phyloP scores from a whole-genome alignment of 2,797 vertebrate genomes.

The Perdix hodgsoniae region DNA sequence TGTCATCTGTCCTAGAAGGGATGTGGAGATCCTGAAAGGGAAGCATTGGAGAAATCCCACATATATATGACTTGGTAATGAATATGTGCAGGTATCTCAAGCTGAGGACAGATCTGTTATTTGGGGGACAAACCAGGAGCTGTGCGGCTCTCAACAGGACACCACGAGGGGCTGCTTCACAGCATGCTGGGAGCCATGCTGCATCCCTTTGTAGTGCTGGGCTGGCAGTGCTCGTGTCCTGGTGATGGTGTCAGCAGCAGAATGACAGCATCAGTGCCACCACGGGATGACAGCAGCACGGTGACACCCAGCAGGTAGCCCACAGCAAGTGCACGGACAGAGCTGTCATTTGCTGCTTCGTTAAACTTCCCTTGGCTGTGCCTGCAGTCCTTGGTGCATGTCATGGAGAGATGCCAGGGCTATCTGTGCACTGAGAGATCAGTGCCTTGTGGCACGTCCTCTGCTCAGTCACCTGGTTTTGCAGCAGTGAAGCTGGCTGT shows the following conservation, averaged over 20 bases:
- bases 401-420: background rate
- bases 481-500: background rate
- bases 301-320: slow-evolving; percentile 12
- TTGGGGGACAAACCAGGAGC: background rate
- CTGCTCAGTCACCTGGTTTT: background rate
- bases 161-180: background rate
- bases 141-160: background rate
- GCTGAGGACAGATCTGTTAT: background rate
- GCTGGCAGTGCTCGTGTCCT: background rate
- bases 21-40: background rate
- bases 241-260: background rate
- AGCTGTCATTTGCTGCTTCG: slow-evolving; percentile 22
- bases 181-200: accelerated
- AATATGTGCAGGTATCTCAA: accelerated
- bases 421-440: background rate
- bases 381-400: background rate
- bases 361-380: slow-evolving; percentile 27
- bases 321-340: background rate
- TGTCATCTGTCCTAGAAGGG: background rate
- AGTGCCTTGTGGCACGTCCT: slow-evolving; percentile 28
- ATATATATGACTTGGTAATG: background rate
- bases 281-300: background rate
- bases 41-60: background rate
- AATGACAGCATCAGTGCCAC: background rate
- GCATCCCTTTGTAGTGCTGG: background rate